These are phyloP conservation scores for Escarpia spicata DNA, from an alignment of 2,888 invertebrate genomes.

Conservation along the genomic window DNA sequence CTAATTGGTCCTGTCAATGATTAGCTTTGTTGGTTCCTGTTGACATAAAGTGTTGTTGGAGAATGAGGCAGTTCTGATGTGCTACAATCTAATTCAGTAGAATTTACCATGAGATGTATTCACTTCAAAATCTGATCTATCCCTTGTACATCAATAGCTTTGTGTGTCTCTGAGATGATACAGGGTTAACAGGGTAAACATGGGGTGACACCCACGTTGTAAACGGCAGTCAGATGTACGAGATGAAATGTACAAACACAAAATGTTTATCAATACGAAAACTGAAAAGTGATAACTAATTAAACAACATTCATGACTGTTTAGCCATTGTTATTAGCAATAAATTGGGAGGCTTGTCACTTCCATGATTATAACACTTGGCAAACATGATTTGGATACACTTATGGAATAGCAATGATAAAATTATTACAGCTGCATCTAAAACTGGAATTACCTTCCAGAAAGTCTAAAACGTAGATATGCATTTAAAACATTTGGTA, in stretches of 20 bases:
- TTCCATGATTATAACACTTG: not conserved
- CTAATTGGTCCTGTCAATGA: no score
- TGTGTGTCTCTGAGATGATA: not conserved
- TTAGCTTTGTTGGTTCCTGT: no score
- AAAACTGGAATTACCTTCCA: not conserved
- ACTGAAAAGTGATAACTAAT: no score
- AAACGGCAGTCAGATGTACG: not conserved
- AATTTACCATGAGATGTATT: not conserved
- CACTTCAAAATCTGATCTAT: not conserved
- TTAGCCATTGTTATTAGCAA: not conserved
- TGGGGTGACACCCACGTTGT: no score
- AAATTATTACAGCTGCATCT: not conserved
- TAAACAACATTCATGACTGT: not conserved
- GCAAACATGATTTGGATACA: not conserved
- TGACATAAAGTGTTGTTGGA: not conserved
- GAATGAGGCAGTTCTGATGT: not conserved
- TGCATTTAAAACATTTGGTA: not conserved
- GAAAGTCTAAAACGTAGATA: not conserved
- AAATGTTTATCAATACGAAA: no score
- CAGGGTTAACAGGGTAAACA: not conserved
- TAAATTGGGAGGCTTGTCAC: not conserved
- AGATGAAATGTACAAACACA: not conserved
- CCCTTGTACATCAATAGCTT: not conserved
- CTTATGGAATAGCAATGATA: not conserved
- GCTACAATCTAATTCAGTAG: not conserved